A percentile compares a stretch with the other conserved stretches of the same genome.
Evolutionary conservation across 2,797 vertebrate species (phyloP).

Genomic region (Trachops cirrhosus): DNA sequence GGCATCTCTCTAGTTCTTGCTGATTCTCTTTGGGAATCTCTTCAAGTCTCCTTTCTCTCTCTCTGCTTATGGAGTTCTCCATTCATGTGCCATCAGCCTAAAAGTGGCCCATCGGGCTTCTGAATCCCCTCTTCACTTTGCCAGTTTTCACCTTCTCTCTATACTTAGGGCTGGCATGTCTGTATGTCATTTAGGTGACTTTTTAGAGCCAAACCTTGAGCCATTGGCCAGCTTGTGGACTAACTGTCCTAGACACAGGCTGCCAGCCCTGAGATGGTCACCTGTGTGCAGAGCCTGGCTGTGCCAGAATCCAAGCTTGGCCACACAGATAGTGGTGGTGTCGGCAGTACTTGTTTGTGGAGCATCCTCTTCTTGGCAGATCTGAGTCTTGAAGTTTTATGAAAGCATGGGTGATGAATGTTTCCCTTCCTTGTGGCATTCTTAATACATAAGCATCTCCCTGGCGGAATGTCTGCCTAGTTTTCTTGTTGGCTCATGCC

Average conservation of each 20-base stretch:
- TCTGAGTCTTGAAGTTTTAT: not conserved
- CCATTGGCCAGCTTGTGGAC: not conserved
- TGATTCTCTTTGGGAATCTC: not conserved
- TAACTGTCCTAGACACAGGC: not conserved
- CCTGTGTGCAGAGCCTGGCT: not conserved
- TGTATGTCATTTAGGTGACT: not conserved
- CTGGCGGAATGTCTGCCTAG: not conserved
- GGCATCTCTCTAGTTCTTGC: not conserved
- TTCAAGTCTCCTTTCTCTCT: not conserved
- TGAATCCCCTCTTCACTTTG: not conserved
- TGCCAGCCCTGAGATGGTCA: not conserved
- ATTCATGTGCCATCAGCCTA: not conserved
- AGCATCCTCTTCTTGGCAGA: not conserved
- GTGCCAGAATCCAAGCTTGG: not conserved
- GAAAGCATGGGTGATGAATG: not conserved
- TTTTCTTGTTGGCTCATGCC: not conserved
- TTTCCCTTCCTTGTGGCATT: not conserved
- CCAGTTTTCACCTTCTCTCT: not conserved
- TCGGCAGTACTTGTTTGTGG: not conserved
- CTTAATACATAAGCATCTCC: not conserved
- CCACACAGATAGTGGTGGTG: rapidly evolving
- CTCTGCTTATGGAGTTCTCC: not conserved
- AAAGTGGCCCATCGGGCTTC: not conserved
- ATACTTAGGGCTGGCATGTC: not conserved
- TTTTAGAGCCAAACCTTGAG: not conserved